Conservation (phyloP, 2,888 invertebrate genomes). For the Blomia tropicalis region DNA sequence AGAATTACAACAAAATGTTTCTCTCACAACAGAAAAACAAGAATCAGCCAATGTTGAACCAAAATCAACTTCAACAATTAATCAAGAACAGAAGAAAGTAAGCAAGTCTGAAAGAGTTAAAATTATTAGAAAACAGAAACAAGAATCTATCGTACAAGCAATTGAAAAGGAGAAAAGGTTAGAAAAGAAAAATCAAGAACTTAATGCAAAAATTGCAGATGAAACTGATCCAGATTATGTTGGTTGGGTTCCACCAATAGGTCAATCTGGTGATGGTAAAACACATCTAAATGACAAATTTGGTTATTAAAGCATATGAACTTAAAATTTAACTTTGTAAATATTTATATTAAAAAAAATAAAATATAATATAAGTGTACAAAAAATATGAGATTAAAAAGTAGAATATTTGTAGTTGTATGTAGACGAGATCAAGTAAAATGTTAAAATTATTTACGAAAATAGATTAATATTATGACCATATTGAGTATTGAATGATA, state of each 20-base stretch:
- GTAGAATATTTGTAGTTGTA: too few species aligned
- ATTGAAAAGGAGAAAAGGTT: constrained; percentile 19
- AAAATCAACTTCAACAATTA: not conserved
- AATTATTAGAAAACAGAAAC: not conserved
- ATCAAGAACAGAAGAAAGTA: not conserved
- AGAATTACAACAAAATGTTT: too few species aligned
- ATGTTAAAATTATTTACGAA: too few species aligned
- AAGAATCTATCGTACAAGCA: constrained; percentile 13
- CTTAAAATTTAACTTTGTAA: too few species aligned
- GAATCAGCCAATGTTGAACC: constrained; percentile 1
- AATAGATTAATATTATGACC: too few species aligned
- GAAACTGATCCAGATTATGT: constrained; percentile 19
- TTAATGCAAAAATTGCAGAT: not conserved
- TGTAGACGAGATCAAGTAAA: too few species aligned
- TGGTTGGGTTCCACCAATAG: constrained; percentile 24
- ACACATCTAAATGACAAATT: constrained; percentile 25
- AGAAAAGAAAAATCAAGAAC: not conserved
- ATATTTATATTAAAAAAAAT: too few species aligned
- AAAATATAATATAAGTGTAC: too few species aligned
- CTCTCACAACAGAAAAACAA: not conserved
- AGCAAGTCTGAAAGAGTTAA: not conserved
- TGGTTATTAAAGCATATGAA: constrained; percentile 26
- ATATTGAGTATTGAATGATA: too few species aligned
- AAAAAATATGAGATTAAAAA: too few species aligned
- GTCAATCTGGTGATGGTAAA: constrained; percentile 26